Percentiles rank a stretch among this genome's conserved stretches.
Evolutionary conservation across 2,888 invertebrate genomes (phyloP).

Genomic region (Perithous albicinctus): DNA sequence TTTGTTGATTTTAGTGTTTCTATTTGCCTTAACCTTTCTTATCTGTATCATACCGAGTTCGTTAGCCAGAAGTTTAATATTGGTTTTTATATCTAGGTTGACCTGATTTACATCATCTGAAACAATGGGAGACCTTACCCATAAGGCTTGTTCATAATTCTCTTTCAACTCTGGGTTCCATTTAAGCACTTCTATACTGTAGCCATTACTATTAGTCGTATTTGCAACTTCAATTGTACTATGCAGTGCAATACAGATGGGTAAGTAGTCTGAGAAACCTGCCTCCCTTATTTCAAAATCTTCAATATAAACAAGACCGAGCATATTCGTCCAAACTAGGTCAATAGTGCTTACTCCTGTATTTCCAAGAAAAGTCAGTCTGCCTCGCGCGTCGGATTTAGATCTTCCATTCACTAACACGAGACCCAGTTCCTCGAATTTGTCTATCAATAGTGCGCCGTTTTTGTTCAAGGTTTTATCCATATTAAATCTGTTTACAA

Average conservation of each 20-base stretch:
- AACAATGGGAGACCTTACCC: neutral
- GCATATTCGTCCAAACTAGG: no score
- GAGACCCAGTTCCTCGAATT: neutral
- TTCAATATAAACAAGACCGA: no score
- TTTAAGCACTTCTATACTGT: neutral
- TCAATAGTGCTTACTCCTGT: no score
- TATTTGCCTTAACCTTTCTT: no score
- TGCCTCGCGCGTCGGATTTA: neutral
- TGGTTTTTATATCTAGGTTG: neutral
- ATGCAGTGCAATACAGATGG: neutral
- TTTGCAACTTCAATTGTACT: neutral
- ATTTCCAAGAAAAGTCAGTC: no score
- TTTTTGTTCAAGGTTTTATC: neutral
- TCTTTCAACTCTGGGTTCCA: neutral
- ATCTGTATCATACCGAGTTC: no score
- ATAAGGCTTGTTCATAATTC: neutral
- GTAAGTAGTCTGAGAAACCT: neutral
- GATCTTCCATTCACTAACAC: neutral
- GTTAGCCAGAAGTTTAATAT: neutral
- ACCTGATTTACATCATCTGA: neutral
- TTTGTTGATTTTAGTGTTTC: no score
- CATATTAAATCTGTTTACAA: neutral
- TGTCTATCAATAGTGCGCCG: neutral
- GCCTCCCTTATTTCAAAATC: neutral
- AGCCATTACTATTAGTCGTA: neutral